These are phyloP conservation scores for Yponomeuta cagnagella DNA, from an alignment of 2,888 invertebrate species.

Conservation along the genomic window DNA sequence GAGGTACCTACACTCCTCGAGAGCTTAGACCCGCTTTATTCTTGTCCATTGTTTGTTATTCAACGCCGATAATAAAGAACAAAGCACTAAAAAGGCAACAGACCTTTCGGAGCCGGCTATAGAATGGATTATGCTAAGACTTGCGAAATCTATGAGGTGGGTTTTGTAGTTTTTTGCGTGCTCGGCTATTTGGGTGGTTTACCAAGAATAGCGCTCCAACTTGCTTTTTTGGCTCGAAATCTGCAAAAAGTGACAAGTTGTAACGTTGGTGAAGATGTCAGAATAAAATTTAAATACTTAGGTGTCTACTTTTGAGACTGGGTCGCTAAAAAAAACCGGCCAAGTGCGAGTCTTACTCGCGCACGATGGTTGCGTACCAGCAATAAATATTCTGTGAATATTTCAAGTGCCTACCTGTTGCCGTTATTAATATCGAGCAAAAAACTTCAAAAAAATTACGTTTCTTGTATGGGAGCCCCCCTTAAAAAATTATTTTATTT, in stretches of 20 bases:
- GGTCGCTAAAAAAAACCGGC: neutral
- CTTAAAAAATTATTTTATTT: too few species aligned
- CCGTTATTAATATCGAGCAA: too few species aligned
- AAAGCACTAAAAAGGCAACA: conserved; percentile 21
- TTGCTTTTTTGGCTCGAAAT: neutral
- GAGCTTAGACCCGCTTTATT: conserved; percentile 6
- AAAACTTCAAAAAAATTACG: too few species aligned
- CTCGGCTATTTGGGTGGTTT: conserved; percentile 9
- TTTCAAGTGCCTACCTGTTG: too few species aligned
- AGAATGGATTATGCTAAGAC: conserved; percentile 7
- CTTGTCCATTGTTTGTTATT: conserved; percentile 19
- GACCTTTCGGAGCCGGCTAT: conserved; percentile 3
- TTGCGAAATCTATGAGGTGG: conserved; percentile 4
- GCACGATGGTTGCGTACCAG: too few species aligned
- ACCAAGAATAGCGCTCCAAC: neutral
- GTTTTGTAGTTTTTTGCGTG: neutral
- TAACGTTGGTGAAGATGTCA: neutral
- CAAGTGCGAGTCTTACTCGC: too few species aligned
- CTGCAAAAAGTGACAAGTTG: conserved; percentile 8
- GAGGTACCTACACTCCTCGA: neutral
- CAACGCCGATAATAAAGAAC: conserved; percentile 15
- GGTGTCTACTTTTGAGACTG: too few species aligned
- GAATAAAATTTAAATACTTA: neutral
- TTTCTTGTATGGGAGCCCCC: too few species aligned
- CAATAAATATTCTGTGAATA: too few species aligned